These are phyloP conservation scores for Malacoraja senta DNA, from an alignment of 2,797 vertebrate species.

Conservation along the genomic window DNA sequence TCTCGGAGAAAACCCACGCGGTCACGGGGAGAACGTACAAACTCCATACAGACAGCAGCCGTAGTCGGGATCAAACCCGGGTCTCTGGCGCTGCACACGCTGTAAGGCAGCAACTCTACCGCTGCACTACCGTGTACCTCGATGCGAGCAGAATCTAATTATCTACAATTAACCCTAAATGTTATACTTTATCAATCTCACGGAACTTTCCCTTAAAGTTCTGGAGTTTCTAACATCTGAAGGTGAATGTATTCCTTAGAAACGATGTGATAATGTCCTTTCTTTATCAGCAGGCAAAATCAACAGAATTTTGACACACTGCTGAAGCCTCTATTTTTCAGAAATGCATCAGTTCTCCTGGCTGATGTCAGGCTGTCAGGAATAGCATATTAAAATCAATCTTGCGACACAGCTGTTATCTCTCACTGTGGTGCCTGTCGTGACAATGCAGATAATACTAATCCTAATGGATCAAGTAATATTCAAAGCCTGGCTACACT, in stretches of 20 bases:
- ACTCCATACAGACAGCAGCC: no score
- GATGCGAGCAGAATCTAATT: neutral
- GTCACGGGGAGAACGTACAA: no score
- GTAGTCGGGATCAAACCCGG: no score
- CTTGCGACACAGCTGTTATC: constrained; percentile 17
- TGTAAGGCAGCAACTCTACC: no score
- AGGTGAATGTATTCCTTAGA: constrained; percentile 24
- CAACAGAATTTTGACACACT: constrained; percentile 21
- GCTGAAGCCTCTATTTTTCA: constrained; percentile 29
- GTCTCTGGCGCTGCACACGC: no score
- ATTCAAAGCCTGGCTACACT: neutral
- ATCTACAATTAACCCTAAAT: neutral
- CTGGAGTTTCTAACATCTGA: neutral
- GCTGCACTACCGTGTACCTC: neutral
- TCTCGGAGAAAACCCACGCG: no score
- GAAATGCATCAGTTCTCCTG: constrained; percentile 19
- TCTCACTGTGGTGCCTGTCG: neutral
- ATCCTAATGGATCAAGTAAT: constrained; percentile 10
- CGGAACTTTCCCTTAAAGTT: neutral
- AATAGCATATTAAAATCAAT: constrained; percentile 34
- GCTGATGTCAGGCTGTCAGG: constrained; percentile 16
- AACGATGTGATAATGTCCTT: constrained; percentile 16
- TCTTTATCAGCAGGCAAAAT: constrained; percentile 18
- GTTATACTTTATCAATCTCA: neutral
- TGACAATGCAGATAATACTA: constrained; percentile 17